Evolutionary conservation across 2,888 invertebrate species (phyloP).

Genomic region (Tanaodytes sp.): DNA sequence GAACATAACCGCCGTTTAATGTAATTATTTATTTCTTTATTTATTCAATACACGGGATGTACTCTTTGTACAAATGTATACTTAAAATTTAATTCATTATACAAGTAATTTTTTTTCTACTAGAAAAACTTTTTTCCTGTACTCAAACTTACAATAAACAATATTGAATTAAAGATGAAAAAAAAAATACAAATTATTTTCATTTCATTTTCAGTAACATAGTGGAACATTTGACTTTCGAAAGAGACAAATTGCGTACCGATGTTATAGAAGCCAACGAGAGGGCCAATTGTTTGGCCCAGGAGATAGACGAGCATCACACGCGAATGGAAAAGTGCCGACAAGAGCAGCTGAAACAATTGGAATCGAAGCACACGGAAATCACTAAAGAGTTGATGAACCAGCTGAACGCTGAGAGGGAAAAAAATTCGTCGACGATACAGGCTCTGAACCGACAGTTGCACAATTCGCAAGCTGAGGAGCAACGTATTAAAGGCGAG

Average conservation of each 20-base stretch:
- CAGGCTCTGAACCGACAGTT: constrained; percentile 79
- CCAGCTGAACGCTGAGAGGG: constrained; percentile 83
- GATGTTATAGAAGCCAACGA: constrained; percentile 89
- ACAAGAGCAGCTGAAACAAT: constrained; percentile 77
- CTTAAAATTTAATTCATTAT: not conserved
- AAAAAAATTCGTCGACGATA: constrained; percentile 78
- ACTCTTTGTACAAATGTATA: no score
- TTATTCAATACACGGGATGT: no score
- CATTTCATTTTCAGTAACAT: constrained; percentile 70
- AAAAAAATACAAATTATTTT: no score
- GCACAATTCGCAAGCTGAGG: constrained; percentile 79
- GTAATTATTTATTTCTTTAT: no score
- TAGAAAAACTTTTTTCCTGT: no score
- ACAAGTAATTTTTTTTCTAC: constrained; percentile 5
- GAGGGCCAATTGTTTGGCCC: constrained; percentile 85
- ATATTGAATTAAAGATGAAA: no score
- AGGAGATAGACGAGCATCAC: constrained; percentile 93
- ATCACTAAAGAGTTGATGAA: constrained; percentile 81
- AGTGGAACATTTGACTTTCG: constrained; percentile 81
- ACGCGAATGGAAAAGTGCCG: constrained; percentile 85
- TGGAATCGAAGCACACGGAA: constrained; percentile 86
- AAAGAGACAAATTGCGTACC: constrained; percentile 85
- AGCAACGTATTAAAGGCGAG: constrained; percentile 79
- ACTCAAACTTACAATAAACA: no score
- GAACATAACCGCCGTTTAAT: constrained; percentile 79